Conservation (phyloP, 2,888 invertebrate genomes). For the Kryphioiulus occultus region DNA sequence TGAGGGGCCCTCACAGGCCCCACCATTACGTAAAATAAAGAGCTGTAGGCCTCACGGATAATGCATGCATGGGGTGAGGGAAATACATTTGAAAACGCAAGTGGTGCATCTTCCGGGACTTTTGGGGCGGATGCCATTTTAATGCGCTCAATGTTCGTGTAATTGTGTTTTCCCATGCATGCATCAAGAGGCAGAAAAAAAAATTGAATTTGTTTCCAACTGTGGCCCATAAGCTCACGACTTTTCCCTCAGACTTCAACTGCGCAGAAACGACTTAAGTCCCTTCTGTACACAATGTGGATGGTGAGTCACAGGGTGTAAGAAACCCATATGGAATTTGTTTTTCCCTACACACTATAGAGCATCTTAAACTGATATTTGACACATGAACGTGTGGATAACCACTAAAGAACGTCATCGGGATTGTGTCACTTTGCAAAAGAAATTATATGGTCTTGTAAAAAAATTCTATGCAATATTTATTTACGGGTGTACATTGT, state of each 20-base stretch:
- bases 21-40: not conserved
- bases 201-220: conserved; percentile 27
- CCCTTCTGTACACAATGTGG: not conserved
- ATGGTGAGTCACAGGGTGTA: not conserved
- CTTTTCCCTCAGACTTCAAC: not conserved
- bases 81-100: conserved; percentile 1
- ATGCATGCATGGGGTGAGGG: conserved; percentile 31
- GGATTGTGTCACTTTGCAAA: not conserved
- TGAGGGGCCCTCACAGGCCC: not conserved
- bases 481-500: not conserved
- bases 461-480: not conserved
- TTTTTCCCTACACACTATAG: not conserved
- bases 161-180: conserved; percentile 39
- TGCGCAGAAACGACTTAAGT: not conserved
- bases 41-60: not conserved
- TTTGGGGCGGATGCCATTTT: not conserved
- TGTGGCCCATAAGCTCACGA: not conserved
- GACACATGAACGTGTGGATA: not conserved
- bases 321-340: too few relatives aligned
- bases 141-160: conserved; percentile 29
- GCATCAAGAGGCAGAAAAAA: conserved; percentile 29
- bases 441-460: not conserved
- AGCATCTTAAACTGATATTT: not conserved
- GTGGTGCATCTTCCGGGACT: conserved; percentile 38
- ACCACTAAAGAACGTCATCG: not conserved